These are phyloP conservation scores for Cantharis rufa DNA, from an alignment of 2,888 invertebrate genomes.

Conservation along the genomic window DNA sequence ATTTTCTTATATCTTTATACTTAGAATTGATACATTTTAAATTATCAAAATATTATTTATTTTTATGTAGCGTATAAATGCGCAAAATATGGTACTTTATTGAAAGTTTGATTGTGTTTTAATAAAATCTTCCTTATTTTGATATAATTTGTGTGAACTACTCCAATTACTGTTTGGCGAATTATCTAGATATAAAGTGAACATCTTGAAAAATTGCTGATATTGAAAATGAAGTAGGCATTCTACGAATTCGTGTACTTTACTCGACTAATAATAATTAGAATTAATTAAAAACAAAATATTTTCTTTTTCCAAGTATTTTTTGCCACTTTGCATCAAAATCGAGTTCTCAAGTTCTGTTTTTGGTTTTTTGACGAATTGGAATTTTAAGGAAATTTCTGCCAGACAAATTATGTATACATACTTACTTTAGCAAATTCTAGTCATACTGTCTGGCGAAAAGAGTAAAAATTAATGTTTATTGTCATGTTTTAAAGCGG, in stretches of 20 bases:
- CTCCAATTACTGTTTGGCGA: neutral
- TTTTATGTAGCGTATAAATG: neutral
- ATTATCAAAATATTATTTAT: neutral
- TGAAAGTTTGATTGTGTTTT: too few species aligned
- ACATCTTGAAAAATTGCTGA: neutral
- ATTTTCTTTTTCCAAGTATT: too few species aligned
- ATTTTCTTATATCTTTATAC: neutral
- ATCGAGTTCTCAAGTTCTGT: neutral
- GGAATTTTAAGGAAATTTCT: neutral
- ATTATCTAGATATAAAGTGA: neutral
- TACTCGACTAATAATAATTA: too few species aligned
- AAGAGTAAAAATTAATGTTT: neutral
- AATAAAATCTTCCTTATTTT: too few species aligned
- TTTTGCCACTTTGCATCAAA: neutral
- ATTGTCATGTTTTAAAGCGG: neutral
- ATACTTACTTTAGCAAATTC: neutral
- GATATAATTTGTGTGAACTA: too few species aligned
- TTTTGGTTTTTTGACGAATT: neutral
- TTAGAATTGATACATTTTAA: neutral
- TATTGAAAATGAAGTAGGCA: neutral
- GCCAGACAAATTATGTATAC: too few species aligned
- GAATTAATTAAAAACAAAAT: too few species aligned
- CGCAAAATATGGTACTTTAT: too few species aligned
- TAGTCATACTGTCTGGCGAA: neutral
- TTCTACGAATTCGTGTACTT: too few species aligned